These are phyloP conservation scores for Heteropelma amictum DNA, from an alignment of 2,888 invertebrate genomes.

Conservation along the genomic window DNA sequence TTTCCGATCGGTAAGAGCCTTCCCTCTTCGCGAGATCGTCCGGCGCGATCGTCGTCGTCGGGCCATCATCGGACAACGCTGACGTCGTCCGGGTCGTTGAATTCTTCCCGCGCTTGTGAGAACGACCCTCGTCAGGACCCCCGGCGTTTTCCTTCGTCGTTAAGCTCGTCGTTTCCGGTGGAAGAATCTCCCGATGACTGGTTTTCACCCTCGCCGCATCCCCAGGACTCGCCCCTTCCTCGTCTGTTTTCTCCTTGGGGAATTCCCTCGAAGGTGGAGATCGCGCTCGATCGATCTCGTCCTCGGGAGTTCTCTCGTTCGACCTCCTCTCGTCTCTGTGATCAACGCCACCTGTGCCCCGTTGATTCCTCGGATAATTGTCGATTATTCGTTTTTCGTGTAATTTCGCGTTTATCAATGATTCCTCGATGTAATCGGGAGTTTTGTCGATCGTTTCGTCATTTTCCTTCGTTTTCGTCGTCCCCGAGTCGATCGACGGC, in stretches of 20 bases:
- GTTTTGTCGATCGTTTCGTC: conserved; percentile 25
- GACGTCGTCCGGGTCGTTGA: conserved; percentile 24
- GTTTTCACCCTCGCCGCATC: no score
- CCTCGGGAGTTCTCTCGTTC: neutral
- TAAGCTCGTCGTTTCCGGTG: no score
- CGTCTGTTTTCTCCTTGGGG: no score
- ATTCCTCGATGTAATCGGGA: conserved; percentile 67
- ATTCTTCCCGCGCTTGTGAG: conserved; percentile 36
- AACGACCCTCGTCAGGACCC: conserved; percentile 49
- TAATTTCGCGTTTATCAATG: conserved; percentile 65
- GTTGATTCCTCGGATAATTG: conserved; percentile 55
- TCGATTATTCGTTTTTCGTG: conserved; percentile 55
- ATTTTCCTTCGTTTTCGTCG: neutral
- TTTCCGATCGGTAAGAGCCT: conserved; percentile 35
- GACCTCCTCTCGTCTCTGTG: conserved; percentile 10
- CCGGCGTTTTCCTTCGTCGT: conserved; percentile 38
- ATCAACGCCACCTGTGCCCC: conserved; percentile 45
- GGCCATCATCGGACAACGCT: conserved; percentile 6
- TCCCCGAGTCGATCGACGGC: conserved; percentile 72
- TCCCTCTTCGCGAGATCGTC: conserved; percentile 45
- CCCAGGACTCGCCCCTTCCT: no score
- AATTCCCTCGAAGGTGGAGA: neutral
- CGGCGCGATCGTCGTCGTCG: conserved; percentile 36
- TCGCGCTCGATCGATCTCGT: conserved; percentile 5
- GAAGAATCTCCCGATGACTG: no score